phyloP scores from a whole-genome alignment of 2,113 vertebrate genomes.

The Psephotus haematonotus region DNA sequence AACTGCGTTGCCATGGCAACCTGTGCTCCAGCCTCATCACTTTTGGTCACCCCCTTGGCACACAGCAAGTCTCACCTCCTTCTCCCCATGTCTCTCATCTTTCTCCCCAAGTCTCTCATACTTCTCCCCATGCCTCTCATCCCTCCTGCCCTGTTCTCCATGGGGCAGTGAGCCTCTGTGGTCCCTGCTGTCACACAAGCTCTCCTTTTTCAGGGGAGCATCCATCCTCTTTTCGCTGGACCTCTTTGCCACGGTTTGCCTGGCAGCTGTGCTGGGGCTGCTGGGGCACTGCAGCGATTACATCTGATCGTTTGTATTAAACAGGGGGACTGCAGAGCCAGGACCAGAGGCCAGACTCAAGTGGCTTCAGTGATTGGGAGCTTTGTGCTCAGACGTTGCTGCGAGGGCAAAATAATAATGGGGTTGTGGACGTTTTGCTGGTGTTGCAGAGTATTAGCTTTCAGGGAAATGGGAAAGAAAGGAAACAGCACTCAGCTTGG shows the following conservation, averaged over 20 bases:
- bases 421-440: background rate
- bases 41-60: background rate
- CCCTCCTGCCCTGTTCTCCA: background rate
- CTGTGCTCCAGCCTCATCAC: background rate
- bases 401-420: background rate
- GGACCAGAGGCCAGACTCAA: background rate
- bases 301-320: background rate
- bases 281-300: background rate
- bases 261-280: background rate
- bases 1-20: background rate
- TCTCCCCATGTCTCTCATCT: background rate
- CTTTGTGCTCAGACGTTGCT: background rate
- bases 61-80: background rate
- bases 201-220: background rate
- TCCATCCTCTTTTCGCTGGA: background rate
- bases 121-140: background rate
- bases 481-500: background rate
- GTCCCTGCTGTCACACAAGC: background rate
- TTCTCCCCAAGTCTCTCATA: background rate
- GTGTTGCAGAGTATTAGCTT: background rate
- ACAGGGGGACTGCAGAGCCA: background rate
- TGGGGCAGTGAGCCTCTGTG: rapidly evolving
- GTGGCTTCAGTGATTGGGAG: background rate
- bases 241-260: background rate
- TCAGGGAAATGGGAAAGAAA: background rate